phyloP scores from a whole-genome alignment of 2,888 invertebrate genomes.

The Acholoe squamosa region DNA sequence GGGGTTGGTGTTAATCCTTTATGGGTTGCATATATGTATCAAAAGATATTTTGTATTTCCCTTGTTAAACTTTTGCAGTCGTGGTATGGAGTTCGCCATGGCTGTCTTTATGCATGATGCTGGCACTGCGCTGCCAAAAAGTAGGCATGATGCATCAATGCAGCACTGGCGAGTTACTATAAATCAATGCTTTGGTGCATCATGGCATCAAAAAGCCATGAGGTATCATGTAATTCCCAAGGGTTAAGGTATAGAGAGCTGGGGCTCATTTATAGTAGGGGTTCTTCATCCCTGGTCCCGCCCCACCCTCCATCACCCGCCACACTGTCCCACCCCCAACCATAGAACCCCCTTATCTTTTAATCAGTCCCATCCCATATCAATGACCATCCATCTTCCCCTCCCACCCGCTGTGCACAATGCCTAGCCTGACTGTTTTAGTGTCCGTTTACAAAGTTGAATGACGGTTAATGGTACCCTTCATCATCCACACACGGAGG shows the following conservation, averaged over 20 bases:
- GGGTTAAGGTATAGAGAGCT: background rate
- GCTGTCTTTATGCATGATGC: too few relatives aligned
- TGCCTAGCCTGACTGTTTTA: conserved; percentile 24
- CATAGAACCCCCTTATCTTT: conserved; percentile 19
- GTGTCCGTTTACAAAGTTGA: background rate
- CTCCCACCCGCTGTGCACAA: background rate
- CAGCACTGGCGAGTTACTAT: too few relatives aligned
- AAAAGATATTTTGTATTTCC: too few relatives aligned
- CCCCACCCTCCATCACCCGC: conserved; percentile 34
- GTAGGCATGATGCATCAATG: too few relatives aligned
- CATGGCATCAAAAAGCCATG: too few relatives aligned
- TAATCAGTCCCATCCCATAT: conserved; percentile 40
- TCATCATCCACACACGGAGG: background rate
- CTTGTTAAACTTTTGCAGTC: too few relatives aligned
- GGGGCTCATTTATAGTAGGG: conserved; percentile 2
- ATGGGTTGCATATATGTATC: too few relatives aligned
- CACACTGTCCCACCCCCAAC: conserved; percentile 9
- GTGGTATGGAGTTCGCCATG: too few relatives aligned
- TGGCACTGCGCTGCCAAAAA: too few relatives aligned
- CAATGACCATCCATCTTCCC: conserved; percentile 4
- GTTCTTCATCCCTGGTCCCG: conserved; percentile 34
- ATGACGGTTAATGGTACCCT: background rate
- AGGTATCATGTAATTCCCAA: too few relatives aligned
- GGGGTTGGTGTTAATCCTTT: too few relatives aligned
- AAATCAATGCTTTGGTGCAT: too few relatives aligned